These are phyloP conservation scores for Rhipidura dahli DNA, from an alignment of 2,113 vertebrate genomes.

Conservation along the genomic window DNA sequence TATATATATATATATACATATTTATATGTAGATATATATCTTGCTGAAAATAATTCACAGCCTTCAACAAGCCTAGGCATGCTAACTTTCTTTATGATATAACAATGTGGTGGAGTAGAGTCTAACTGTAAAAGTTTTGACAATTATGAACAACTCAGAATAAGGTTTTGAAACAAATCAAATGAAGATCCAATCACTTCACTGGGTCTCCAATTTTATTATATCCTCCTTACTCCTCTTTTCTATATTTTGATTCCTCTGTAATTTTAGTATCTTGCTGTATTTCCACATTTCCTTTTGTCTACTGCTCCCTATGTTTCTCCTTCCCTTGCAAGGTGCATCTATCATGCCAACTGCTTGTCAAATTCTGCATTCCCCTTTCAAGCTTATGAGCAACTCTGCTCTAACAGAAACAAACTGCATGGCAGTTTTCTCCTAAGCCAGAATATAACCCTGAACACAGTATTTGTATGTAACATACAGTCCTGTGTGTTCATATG, in stretches of 20 bases:
- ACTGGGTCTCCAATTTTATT: background rate
- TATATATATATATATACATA: fast-evolving
- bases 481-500: background rate
- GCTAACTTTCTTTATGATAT: background rate
- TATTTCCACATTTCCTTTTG: background rate
- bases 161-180: background rate
- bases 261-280: background rate
- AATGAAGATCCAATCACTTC: background rate
- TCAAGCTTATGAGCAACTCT: background rate
- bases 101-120: background rate
- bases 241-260: background rate
- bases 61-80: background rate
- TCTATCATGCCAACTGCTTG: background rate
- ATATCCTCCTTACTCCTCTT: background rate
- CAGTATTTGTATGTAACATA: fast-evolving
- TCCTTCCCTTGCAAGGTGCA: background rate
- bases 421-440: background rate
- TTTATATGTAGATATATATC: fast-evolving
- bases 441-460: background rate
- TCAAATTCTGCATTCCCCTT: background rate
- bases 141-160: background rate
- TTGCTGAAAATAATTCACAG: background rate
- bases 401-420: background rate
- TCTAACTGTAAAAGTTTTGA: background rate
- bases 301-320: background rate